Percentiles rank a stretch among this genome's conserved stretches.
Conservation (phyloP, 1,140 invertebrate species). For the Drosophila malerkotliana region DNA sequence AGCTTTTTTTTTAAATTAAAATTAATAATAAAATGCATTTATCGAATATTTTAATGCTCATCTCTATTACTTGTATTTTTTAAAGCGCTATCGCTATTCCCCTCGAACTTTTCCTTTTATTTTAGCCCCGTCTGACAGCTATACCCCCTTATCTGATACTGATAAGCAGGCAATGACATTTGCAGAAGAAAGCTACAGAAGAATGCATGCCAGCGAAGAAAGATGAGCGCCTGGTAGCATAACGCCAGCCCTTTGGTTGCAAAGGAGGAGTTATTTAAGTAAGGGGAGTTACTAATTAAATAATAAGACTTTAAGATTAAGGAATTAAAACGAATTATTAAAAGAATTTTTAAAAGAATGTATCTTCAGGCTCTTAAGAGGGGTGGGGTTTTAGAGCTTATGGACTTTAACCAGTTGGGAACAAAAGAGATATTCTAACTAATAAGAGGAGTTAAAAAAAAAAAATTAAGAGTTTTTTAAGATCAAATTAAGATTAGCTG, state of each 20-base stretch:
- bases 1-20: too few relatives aligned
- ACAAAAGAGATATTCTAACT: too few relatives aligned
- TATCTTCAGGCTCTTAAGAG: too few relatives aligned
- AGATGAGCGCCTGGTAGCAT: conserved; percentile 30
- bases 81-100: not conserved
- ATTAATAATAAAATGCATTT: not conserved
- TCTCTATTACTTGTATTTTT: not conserved
- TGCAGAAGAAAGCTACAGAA: conserved; percentile 22
- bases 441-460: too few relatives aligned
- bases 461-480: too few relatives aligned
- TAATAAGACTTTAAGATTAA: too few relatives aligned
- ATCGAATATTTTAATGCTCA: conserved; percentile 1
- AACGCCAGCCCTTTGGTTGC: conserved; percentile 20
- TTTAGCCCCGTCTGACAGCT: not conserved
- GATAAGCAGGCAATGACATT: conserved; percentile 47
- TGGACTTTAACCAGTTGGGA: too few relatives aligned
- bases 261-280: not conserved
- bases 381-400: too few relatives aligned
- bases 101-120: conserved; percentile 1
- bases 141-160: not conserved
- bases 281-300: too few relatives aligned
- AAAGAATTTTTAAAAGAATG: too few relatives aligned
- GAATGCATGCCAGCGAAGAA: not conserved
- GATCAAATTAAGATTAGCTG: too few relatives aligned
- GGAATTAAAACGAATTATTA: too few relatives aligned